A percentile compares a stretch with the other conserved stretches of the same genome.
phyloP scores from a whole-genome alignment of 2,888 invertebrate genomes.

The Torymus tubicola region DNA sequence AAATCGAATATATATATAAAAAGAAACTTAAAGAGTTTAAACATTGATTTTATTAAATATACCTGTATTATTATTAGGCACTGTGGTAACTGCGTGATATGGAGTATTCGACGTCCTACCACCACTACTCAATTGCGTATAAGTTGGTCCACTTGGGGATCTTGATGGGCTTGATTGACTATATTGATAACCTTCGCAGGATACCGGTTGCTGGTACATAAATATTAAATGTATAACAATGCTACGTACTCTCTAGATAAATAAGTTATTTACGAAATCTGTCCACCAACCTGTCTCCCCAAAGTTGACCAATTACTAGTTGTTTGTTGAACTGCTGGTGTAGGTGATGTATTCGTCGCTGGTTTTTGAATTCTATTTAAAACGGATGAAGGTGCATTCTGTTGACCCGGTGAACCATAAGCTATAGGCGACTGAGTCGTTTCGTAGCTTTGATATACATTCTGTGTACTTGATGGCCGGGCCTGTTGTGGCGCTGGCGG shows the following conservation, averaged over 20 bases:
- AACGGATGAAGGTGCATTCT: constrained; percentile 80
- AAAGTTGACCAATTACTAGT: constrained; percentile 54
- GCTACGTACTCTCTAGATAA: neutral
- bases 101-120: constrained; percentile 78
- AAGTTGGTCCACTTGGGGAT: constrained; percentile 90
- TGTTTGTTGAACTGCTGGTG: constrained; percentile 83
- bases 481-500: constrained; percentile 78
- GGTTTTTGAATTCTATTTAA: constrained; percentile 84
- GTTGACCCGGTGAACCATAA: constrained; percentile 81
- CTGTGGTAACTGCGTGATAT: constrained; percentile 77
- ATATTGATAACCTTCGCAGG: constrained; percentile 83
- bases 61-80: constrained; percentile 76
- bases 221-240: neutral
- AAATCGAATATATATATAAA: neutral
- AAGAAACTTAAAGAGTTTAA: constrained; percentile 3
- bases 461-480: constrained; percentile 84
- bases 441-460: constrained; percentile 85
- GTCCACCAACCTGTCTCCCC: constrained; percentile 75
- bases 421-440: constrained; percentile 85
- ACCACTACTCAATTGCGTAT: constrained; percentile 87
- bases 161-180: constrained; percentile 87
- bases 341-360: constrained; percentile 83
- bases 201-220: constrained; percentile 80
- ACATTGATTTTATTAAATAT: constrained; percentile 4
- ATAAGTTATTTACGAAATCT: constrained; percentile 58